A percentile compares a stretch with the other conserved stretches of the same genome.
Conservation (phyloP, 2,113 vertebrate species). For the Pterocles orientalis region DNA sequence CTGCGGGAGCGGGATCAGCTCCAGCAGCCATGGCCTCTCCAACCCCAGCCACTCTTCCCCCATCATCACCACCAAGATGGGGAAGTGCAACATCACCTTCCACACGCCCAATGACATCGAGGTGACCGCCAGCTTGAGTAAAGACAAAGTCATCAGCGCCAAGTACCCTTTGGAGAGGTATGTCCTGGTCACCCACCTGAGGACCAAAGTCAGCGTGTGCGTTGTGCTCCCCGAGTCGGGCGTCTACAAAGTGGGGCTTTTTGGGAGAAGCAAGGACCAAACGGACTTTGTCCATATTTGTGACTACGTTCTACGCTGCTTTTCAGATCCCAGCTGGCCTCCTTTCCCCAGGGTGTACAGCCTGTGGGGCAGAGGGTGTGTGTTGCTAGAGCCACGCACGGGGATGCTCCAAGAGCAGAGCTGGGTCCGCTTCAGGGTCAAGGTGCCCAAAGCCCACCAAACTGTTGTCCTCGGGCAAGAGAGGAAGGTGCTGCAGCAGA, state of each 20-base stretch:
- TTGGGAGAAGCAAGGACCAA: conserved; percentile 40
- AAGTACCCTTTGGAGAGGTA: conserved; percentile 67
- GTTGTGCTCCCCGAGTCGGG: conserved; percentile 65
- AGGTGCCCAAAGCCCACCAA: conserved; percentile 73
- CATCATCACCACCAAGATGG: conserved; percentile 74
- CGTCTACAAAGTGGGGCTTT: conserved; percentile 76
- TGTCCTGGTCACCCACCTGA: conserved; percentile 77
- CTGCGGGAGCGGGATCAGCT: conserved; percentile 77
- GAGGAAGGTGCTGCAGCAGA: conserved; percentile 69
- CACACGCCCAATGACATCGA: conserved; percentile 1
- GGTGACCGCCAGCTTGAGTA: conserved; percentile 10
- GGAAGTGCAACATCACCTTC: conserved; percentile 83
- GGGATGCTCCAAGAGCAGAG: conserved; percentile 75
- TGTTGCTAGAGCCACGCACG: conserved; percentile 79
- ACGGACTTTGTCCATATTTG: conserved; percentile 77
- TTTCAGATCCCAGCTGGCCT: conserved; percentile 2
- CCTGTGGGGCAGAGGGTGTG: conserved; percentile 78
- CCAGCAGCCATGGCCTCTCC: conserved; percentile 67
- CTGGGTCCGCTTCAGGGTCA: conserved; percentile 79
- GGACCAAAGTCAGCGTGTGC: conserved; percentile 77
- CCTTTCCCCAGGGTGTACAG: conserved; percentile 79
- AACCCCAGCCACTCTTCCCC: conserved; percentile 76
- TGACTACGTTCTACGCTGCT: conserved; percentile 78
- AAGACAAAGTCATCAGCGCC: conserved; percentile 13
- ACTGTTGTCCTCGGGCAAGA: conserved; percentile 72